These are phyloP conservation scores for Cynopterus brachyotis DNA, from an alignment of 2,113 vertebrate genomes.

Conservation along the genomic window DNA sequence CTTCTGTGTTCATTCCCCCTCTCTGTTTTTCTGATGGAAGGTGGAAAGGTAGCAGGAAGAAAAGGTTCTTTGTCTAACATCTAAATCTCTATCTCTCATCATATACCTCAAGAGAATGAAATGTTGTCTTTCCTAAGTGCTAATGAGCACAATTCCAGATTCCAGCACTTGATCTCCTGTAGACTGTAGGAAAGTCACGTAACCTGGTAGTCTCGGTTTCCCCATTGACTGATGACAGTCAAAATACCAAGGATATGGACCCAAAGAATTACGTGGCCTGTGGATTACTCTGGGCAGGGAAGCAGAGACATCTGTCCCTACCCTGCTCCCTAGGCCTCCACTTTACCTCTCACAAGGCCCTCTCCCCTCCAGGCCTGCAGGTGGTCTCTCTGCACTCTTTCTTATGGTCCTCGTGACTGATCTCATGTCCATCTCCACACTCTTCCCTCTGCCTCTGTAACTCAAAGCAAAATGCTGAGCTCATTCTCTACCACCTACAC, in stretches of 20 bases:
- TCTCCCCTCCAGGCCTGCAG: too few species aligned
- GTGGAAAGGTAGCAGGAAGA: not conserved
- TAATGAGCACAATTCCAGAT: not conserved
- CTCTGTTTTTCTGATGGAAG: not conserved
- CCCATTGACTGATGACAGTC: not conserved
- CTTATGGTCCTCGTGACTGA: not conserved
- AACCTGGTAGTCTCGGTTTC: not conserved
- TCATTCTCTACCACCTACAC: not conserved
- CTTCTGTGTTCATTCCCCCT: not conserved
- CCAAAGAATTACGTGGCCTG: not conserved
- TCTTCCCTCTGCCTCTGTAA: not conserved
- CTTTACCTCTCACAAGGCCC: too few species aligned
- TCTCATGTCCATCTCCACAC: not conserved
- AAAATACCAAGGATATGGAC: not conserved
- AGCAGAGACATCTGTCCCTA: not conserved
- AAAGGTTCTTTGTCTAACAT: not conserved
- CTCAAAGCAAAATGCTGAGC: not conserved
- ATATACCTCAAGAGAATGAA: not conserved
- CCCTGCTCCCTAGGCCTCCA: not conserved
- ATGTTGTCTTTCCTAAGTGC: not conserved
- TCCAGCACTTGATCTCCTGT: not conserved
- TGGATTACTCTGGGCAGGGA: not conserved
- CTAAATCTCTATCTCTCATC: not conserved
- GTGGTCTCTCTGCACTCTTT: not conserved
- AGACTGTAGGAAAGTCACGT: not conserved